Percentiles rank a stretch among this genome's conserved stretches.
Evolutionary conservation across 2,113 vertebrate genomes (phyloP).

Genomic region (Lontra canadensis): DNA sequence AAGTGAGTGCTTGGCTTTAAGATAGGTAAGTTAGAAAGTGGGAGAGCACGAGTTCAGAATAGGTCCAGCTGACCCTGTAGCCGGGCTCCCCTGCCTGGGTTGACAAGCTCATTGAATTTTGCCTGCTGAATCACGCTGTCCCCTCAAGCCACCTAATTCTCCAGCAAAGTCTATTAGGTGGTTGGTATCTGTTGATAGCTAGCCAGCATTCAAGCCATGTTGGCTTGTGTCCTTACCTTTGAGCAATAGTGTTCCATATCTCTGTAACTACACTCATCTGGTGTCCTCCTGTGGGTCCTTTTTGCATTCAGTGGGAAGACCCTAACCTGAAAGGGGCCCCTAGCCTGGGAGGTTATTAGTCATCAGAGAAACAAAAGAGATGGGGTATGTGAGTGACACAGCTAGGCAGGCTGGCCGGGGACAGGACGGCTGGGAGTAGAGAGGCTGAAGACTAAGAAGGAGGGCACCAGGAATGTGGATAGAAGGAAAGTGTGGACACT

Average conservation of each 20-base stretch:
- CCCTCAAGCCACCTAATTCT: not conserved
- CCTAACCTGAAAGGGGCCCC: not conserved
- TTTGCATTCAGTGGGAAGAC: not conserved
- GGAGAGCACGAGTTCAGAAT: not conserved
- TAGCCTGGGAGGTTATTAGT: not conserved
- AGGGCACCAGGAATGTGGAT: not conserved
- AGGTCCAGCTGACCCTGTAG: not conserved
- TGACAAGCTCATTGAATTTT: not conserved
- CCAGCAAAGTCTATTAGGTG: not conserved
- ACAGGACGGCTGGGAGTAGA: not conserved
- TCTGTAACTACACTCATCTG: not conserved
- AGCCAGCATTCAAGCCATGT: not conserved
- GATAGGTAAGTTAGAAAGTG: not conserved
- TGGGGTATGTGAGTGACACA: not conserved
- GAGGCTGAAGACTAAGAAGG: not conserved
- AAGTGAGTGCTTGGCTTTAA: not conserved
- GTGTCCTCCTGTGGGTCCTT: not conserved
- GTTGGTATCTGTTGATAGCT: not conserved
- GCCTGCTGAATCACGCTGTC: not conserved
- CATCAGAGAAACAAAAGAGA: not conserved
- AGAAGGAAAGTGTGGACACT: not conserved
- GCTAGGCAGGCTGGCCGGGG: not conserved
- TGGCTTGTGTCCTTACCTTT: not conserved
- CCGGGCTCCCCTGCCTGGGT: not conserved
- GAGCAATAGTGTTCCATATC: not conserved